A percentile compares a stretch with the other conserved stretches of the same genome.
These are phyloP conservation scores for Hippolais icterina DNA, from an alignment of 2,113 vertebrate species.

Conservation along the genomic window DNA sequence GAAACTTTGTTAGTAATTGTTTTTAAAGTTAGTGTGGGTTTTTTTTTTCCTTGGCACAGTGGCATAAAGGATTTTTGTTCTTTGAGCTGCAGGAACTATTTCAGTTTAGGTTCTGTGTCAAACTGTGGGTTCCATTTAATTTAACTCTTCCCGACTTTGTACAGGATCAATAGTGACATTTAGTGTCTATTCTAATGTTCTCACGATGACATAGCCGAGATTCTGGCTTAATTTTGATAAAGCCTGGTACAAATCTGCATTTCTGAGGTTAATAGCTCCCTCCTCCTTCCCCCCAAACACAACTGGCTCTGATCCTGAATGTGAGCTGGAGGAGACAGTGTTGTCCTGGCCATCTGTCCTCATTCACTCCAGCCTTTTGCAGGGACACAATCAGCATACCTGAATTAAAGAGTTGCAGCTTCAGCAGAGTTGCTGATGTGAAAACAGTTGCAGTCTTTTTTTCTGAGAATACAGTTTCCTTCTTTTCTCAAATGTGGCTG, in stretches of 20 bases:
- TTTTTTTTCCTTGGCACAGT: accelerated
- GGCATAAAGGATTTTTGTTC: not conserved
- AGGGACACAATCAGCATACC: not conserved
- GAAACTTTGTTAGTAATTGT: not conserved
- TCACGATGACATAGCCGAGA: not conserved
- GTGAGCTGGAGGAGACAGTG: not conserved
- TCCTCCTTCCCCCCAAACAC: not conserved
- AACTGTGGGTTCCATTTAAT: not conserved
- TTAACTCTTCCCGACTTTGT: not conserved
- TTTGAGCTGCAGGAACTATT: not conserved
- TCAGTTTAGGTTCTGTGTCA: not conserved
- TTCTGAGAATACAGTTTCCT: not conserved
- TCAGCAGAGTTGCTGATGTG: not conserved
- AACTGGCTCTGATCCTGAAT: not conserved
- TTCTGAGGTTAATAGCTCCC: not conserved
- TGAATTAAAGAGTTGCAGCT: not conserved
- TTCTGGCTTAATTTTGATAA: not conserved
- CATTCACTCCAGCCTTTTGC: not conserved
- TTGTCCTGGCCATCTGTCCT: slow-evolving; percentile 1
- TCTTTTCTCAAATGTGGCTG: not conserved
- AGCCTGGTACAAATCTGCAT: not conserved
- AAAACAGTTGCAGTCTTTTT: not conserved
- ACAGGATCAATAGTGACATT: accelerated
- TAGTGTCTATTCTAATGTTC: not conserved
- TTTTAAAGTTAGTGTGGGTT: not conserved